phyloP scores from a whole-genome alignment of 2,797 vertebrate genomes.

The Serranus cabrilla region DNA sequence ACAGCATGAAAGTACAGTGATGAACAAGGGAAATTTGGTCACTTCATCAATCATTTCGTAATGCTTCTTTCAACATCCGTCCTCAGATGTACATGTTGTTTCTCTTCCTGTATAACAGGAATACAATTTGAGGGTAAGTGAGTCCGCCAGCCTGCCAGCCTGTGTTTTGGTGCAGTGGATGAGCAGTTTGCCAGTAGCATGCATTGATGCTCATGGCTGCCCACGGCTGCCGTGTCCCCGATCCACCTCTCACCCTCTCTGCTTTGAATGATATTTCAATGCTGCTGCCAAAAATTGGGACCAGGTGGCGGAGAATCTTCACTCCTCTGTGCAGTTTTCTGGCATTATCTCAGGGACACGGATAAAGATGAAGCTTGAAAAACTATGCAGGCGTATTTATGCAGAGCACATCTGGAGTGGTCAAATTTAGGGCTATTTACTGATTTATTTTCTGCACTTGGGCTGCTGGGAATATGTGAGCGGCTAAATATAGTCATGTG shows the following conservation, averaged over 20 bases:
- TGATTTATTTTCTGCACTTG: neutral
- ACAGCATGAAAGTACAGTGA: neutral
- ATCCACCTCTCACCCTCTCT: conserved; percentile 62
- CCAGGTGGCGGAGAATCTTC: conserved; percentile 16
- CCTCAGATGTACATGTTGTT: conserved; percentile 12
- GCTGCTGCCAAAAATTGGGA: conserved; percentile 29
- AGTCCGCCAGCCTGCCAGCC: conserved; percentile 62
- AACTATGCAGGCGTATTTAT: neutral
- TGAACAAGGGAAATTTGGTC: neutral
- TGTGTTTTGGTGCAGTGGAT: conserved; percentile 68
- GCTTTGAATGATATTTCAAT: conserved; percentile 50
- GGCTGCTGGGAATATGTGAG: neutral
- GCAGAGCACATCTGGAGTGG: neutral
- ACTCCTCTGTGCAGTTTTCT: conserved; percentile 5
- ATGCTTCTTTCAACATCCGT: neutral
- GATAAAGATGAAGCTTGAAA: neutral
- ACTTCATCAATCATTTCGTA: conserved; percentile 10
- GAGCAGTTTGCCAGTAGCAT: conserved; percentile 70
- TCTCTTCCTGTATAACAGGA: conserved; percentile 10
- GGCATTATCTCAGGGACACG: neutral
- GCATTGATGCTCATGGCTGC: conserved; percentile 68
- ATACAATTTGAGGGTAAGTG: conserved; percentile 55
- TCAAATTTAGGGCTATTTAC: neutral
- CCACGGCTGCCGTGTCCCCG: conserved; percentile 58
- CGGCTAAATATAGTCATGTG: neutral